Percentiles rank a stretch among this genome's conserved stretches.
Conservation (phyloP, 2,888 invertebrate genomes). For the Scaptodrosophila latifasciaeformis region DNA sequence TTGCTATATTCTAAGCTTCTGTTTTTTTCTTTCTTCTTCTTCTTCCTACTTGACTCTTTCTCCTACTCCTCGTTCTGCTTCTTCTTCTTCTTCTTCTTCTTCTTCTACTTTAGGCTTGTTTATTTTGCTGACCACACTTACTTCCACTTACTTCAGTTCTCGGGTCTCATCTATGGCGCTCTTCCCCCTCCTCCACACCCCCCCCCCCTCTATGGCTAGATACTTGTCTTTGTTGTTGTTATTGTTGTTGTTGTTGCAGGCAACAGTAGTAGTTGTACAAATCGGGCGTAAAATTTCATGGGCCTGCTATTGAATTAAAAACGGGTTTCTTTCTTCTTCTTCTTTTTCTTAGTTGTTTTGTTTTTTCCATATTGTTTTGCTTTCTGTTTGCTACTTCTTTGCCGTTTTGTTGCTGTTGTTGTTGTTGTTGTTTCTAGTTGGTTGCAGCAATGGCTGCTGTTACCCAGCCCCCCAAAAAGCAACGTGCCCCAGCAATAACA, state of each 20-base stretch:
- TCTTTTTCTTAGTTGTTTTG: conserved; percentile 3
- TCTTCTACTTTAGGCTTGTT: too few species aligned
- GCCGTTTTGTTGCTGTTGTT: conserved; percentile 17
- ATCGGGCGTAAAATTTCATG: conserved; percentile 71
- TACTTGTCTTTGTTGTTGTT: conserved; percentile 14
- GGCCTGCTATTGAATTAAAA: conserved; percentile 71
- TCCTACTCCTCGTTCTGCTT: too few species aligned
- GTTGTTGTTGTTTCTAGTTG: conserved; percentile 26
- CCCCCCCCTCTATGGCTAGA: too few species aligned
- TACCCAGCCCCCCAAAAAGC: conserved; percentile 41
- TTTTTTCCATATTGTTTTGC: too few species aligned
- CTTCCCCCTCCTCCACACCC: too few species aligned
- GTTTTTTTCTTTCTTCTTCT: too few species aligned
- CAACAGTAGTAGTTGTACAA: conserved; percentile 70
- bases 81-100: too few species aligned
- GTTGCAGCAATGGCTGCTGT: conserved; percentile 58
- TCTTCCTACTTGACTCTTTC: too few species aligned
- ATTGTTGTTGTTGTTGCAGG: conserved; percentile 30
- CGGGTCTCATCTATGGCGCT: too few species aligned
- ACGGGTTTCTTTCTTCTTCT: conserved; percentile 44
- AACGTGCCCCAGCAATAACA: conserved; percentile 40
- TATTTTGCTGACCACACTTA: too few species aligned
- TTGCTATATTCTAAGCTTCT: too few species aligned
- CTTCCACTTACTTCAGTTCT: too few species aligned
- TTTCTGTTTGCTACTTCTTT: conserved; percentile 15